Base-by-base conservation (phyloP, 1,140 invertebrate species). In the Delia radicum region DNA sequence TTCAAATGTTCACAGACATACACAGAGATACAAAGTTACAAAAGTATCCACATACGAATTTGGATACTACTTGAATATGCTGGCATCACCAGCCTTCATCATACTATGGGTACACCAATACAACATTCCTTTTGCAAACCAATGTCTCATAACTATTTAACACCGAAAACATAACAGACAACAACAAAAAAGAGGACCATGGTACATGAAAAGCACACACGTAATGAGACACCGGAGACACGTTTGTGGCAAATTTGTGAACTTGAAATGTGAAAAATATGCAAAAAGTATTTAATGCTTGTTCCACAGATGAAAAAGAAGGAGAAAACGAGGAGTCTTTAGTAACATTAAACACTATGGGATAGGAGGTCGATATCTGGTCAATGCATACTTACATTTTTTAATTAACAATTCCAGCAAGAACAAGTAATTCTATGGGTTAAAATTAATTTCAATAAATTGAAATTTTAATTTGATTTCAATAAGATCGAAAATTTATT, bases 111-210 rank as follows among this genome's bases (percentile, higher is more conserved):
- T n/a, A n/a, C 63, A 65, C 29, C 29, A 33, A 33, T 31, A 67
- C 63, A 67, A 67, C 27, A 28, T 67, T 31, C 65, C 29, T 55
- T 55, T 55, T n/a, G 29, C 29, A 69, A 69, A 69, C 29, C 31
- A 69, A 69, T 69, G 65, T 69, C 65, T 69, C 65, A 69, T 69
- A 69, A 69, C 65, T 69, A 69, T 69, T 69, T 69, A 69, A 69
- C 65, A 69, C 65, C 65, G 27, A 69, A 37, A 31, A 33, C 65
- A 33, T 18, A 69, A 15, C 28, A 67, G 18, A 67, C 13, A 67
- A 15, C 28, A 33, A 18, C 4, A 67, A 21, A 69, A 18, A 6
- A 31, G 8, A 69, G 28, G n/a, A 18, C 29, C 28, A 69, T 6
- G 29, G 29, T 33, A 33, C 65, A 33, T 69, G 18, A 55, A 33